Evolutionary conservation across 1,140 invertebrate species (phyloP), one percentile per base, ranked within the genome.

Genomic region (Oncopodura yosiiana): DNA sequence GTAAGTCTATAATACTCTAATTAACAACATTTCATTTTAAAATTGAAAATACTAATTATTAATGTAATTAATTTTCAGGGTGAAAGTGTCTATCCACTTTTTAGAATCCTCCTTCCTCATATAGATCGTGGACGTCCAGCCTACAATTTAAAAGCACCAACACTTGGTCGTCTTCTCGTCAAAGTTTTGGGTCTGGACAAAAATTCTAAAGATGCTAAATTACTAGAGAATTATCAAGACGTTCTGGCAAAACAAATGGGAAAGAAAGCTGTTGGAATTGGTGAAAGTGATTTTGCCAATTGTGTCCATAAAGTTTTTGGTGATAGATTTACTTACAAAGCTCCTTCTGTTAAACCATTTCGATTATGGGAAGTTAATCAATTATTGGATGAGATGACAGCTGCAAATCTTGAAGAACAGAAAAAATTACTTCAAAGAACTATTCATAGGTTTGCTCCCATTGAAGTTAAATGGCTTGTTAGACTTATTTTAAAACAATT

Each of bases 381-480:
- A n/a, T n/a, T n/a, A 30, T 78, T 91, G 45, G 79, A 84, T 8
- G 66, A 69, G 11, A 74, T 71, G 62, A 72, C 79, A 65, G 72
- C 72, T 39, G 68, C 3, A 32, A n/a, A 29, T 16, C 39, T 41
- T 54, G 38, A 50, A 6, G 46, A n/a, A 41, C 66, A 53, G 60
- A 61, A 41, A 44, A 63, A 38, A 41, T 51, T 60, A 34, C 49
- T 67, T 36, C 41, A 55, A 67, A 68, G 39, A 49, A 65, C 63
- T 32, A 49, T 83, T 2, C 70, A 74, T 19, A 72, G 73, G 36
- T 73, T 82, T 62, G 79, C 78, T n/a, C 77, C 83, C 1, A 56
- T 77, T 23, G 87, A 94, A 67, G 77, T 87, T 54, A 91, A 91
- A 72, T 94, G 90, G 90, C 70, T 94, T 0, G 84, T 92, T 2